Evolutionary conservation across 2,113 vertebrate genomes (phyloP).

Genomic region (Mustela lutreola): DNA sequence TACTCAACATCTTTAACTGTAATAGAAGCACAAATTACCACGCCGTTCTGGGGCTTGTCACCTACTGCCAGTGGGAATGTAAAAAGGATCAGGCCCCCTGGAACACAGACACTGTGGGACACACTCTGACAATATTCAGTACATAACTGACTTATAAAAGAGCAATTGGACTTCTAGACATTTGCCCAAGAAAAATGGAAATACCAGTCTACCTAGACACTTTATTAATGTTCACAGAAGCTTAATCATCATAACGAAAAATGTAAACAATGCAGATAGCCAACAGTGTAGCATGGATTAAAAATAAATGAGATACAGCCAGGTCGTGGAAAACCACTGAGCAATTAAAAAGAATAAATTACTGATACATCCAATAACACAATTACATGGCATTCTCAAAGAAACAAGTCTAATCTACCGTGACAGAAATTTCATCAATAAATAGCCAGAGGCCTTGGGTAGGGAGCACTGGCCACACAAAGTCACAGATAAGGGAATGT

Average conservation of each 20-base stretch:
- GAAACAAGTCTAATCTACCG: background rate
- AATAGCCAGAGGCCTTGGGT: background rate
- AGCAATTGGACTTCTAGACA: background rate
- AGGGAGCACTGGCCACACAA: background rate
- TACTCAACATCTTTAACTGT: background rate
- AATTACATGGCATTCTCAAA: background rate
- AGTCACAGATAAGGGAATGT: background rate
- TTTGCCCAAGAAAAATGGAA: background rate
- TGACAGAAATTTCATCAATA: background rate
- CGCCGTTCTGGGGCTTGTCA: too few relatives aligned
- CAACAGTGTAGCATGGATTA: background rate
- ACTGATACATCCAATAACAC: background rate
- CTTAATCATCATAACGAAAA: background rate
- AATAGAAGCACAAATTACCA: background rate
- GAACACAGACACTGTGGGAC: background rate
- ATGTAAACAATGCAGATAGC: background rate
- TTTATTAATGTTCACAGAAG: background rate
- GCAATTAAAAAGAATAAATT: background rate
- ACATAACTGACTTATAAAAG: too few relatives aligned
- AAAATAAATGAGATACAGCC: background rate
- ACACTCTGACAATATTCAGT: background rate
- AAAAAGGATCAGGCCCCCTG: background rate
- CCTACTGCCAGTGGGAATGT: background rate
- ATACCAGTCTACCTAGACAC: background rate
- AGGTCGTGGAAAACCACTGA: background rate